Evolutionary conservation across 2,888 invertebrate genomes (phyloP).

Genomic region (Caenorhabditis imperialis): DNA sequence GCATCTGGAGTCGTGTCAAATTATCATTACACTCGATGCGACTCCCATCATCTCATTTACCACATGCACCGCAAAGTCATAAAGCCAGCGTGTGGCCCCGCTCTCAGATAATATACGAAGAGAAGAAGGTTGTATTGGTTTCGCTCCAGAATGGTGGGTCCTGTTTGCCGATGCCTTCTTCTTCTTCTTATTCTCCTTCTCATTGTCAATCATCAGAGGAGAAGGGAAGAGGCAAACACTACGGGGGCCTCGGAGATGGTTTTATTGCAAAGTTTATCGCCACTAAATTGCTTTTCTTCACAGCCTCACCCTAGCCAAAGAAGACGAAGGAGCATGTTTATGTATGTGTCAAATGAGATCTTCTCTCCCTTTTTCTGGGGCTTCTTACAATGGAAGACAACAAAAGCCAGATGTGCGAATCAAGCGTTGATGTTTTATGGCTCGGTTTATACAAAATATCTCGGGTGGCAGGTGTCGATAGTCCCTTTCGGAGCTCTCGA

Average conservation of each 20-base stretch:
- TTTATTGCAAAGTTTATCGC: conserved; percentile 54
- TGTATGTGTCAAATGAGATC: conserved; percentile 53
- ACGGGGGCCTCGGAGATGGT: conserved; percentile 38
- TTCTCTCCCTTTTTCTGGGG: conserved; percentile 32
- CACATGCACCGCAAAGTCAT: conserved; percentile 41
- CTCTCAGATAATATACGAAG: conserved; percentile 31
- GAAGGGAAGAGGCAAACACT: conserved; percentile 40
- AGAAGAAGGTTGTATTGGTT: conserved; percentile 44
- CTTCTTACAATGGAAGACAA: conserved; percentile 41
- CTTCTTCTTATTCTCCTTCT: too few relatives aligned
- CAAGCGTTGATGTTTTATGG: conserved; percentile 26
- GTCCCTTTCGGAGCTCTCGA: conserved; percentile 11
- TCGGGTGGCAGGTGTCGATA: conserved; percentile 38
- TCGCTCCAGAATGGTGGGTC: conserved; percentile 40
- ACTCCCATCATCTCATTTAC: conserved; percentile 29
- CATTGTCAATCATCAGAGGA: conserved; percentile 48
- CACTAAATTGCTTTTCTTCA: conserved; percentile 54
- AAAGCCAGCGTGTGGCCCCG: conserved; percentile 36
- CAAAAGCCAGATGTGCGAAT: conserved; percentile 48
- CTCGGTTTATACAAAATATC: conserved; percentile 42
- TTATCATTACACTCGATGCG: conserved; percentile 35
- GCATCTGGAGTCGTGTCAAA: conserved; percentile 49
- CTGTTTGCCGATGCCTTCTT: conserved; percentile 33
- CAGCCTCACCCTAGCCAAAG: conserved; percentile 20
- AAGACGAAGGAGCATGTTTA: conserved; percentile 49